Evolutionary conservation across 2,888 invertebrate species (phyloP).

Genomic region (Drosophila nigritarsus): DNA sequence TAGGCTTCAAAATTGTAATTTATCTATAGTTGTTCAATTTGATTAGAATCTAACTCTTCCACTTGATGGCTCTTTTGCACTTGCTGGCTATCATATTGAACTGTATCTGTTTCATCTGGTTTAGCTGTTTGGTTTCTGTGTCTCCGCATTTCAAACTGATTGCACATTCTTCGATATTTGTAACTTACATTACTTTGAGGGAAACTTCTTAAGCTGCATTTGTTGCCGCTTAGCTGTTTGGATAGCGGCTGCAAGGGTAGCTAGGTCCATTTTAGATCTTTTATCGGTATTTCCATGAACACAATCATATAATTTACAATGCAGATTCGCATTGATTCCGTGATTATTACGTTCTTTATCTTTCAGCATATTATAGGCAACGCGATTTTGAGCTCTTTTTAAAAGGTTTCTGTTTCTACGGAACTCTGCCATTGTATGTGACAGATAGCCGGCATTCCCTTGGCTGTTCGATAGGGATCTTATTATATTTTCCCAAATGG

Average conservation of each 20-base stretch:
- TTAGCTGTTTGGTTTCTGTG: not conserved
- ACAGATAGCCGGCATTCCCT: not conserved
- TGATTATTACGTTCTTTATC: not conserved
- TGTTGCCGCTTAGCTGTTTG: constrained; percentile 1
- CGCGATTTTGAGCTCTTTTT: not conserved
- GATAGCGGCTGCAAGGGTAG: not conserved
- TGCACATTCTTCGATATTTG: not conserved
- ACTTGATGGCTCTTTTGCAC: not conserved
- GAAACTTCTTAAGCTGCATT: not conserved
- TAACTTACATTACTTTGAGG: not conserved
- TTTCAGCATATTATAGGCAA: not conserved
- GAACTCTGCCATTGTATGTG: not conserved
- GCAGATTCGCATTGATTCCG: not conserved
- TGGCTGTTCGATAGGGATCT: not conserved
- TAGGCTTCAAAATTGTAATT: not conserved
- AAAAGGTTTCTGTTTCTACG: not conserved
- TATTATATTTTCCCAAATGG: not conserved
- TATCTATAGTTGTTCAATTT: not conserved
- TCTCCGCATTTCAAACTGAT: not conserved
- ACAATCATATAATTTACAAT: not conserved
- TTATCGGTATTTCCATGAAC: not conserved
- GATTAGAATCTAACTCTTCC: not conserved
- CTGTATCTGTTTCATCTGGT: not conserved
- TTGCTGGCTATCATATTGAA: not conserved
- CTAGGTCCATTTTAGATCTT: not conserved